These are phyloP conservation scores for Tipula lateralis DNA, from an alignment of 2,888 invertebrate genomes.

Conservation along the genomic window DNA sequence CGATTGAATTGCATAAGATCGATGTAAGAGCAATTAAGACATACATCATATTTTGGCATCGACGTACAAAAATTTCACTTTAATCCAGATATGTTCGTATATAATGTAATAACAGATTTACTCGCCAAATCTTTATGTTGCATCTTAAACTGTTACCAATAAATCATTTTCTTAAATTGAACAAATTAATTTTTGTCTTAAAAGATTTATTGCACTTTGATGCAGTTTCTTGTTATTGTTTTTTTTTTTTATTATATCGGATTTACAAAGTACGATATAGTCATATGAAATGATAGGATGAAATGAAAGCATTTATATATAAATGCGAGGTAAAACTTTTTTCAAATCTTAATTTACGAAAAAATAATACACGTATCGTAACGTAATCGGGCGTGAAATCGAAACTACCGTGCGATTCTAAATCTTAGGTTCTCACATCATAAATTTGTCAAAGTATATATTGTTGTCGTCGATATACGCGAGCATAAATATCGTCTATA, in stretches of 20 bases:
- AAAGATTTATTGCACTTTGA: slow-evolving; percentile 8
- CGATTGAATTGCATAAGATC: background rate
- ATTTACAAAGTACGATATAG: background rate
- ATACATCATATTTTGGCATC: background rate
- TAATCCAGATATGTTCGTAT: background rate
- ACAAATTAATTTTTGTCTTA: slow-evolving; percentile 24
- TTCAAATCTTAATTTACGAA: background rate
- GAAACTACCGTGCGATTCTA: background rate
- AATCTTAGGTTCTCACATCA: background rate
- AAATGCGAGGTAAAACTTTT: background rate
- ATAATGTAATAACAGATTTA: background rate
- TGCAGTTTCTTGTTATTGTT: slow-evolving; percentile 24
- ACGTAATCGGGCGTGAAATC: background rate
- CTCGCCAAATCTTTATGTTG: background rate
- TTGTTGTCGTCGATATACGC: background rate
- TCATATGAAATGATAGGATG: background rate
- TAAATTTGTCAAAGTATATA: slow-evolving; percentile 3
- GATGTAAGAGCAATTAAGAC: background rate
- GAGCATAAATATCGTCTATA: background rate
- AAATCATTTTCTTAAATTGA: slow-evolving; percentile 24
- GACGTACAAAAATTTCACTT: background rate
- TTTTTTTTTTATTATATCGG: background rate
- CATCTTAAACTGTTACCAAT: background rate
- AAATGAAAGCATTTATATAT: background rate
- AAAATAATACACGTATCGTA: background rate